Percentiles rank a stretch among this genome's conserved stretches.
These are phyloP conservation scores for Hycleus phaleratus DNA, from an alignment of 1,140 invertebrate genomes.

Conservation along the genomic window DNA sequence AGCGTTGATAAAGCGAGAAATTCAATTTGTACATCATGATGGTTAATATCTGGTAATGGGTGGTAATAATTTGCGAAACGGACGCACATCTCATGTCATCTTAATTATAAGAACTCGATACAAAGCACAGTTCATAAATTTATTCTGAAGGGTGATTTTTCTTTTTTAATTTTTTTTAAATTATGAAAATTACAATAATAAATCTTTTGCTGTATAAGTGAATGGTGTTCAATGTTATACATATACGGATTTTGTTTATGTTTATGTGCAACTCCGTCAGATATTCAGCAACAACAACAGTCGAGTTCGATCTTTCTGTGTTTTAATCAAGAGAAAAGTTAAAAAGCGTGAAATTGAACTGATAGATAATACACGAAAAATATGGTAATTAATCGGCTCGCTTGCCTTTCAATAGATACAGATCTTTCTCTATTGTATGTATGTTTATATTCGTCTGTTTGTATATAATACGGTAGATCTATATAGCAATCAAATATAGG, in stretches of 20 bases:
- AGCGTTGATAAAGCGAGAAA: conserved; percentile 9
- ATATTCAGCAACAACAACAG: conserved; percentile 1
- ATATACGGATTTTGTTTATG: too few species aligned
- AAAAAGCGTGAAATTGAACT: conserved; percentile 13
- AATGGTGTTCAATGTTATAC: too few species aligned
- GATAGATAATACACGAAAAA: conserved; percentile 9
- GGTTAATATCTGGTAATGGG: conserved; percentile 17
- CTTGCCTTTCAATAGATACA: conserved; percentile 1
- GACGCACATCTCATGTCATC: conserved; percentile 8
- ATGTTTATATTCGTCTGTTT: too few species aligned
- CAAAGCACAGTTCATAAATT: conserved; percentile 17
- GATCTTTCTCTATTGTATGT: too few species aligned
- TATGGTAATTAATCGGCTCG: conserved; percentile 5
- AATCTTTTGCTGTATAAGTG: neutral
- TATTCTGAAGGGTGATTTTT: conserved; percentile 2
- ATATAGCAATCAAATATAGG: too few species aligned
- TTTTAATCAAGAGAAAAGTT: conserved; percentile 14
- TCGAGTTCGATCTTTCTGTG: conserved; percentile 8
- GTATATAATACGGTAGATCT: too few species aligned
- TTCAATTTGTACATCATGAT: conserved; percentile 15
- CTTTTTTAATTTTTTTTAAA: neutral
- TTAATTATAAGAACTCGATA: conserved; percentile 18
- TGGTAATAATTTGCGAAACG: conserved; percentile 18
- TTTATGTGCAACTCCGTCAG: too few species aligned
- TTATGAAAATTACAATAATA: conserved; percentile 18